Evolutionary conservation across 1,140 invertebrate species (phyloP).

Genomic region (Caenorhabditis inopinata): DNA sequence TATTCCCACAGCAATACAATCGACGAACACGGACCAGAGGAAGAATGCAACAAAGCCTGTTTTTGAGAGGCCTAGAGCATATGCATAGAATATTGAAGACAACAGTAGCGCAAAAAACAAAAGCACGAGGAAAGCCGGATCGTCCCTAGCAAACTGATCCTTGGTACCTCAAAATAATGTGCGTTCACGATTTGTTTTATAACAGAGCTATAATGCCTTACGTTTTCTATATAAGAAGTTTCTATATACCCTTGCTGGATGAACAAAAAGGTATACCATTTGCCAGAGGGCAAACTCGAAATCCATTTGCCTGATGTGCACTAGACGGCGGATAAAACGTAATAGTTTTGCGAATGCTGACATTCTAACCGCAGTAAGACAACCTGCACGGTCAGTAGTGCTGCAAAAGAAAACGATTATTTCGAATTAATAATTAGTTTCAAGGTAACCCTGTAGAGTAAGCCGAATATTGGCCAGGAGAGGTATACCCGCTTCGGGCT

Average conservation of each 20-base stretch:
- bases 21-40: conserved; percentile 87
- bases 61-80: conserved; percentile 78
- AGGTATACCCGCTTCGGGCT: conserved; percentile 55
- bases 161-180: conserved; percentile 83
- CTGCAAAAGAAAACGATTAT: too few species aligned
- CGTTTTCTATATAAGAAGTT: conserved; percentile 98
- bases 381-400: conserved; percentile 54
- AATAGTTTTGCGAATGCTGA: conserved; percentile 61
- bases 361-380: conserved; percentile 65
- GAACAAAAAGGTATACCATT: conserved; percentile 91
- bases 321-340: conserved; percentile 75
- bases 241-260: conserved; percentile 92
- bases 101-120: conserved; percentile 82
- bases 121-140: conserved; percentile 95
- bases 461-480: conserved; percentile 55
- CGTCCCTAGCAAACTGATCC: conserved; percentile 96
- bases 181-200: not conserved
- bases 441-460: conserved; percentile 50
- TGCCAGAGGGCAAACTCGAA: conserved; percentile 99
- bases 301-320: conserved; percentile 85
- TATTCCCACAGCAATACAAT: conserved; percentile 85
- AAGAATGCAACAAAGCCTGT: conserved; percentile 81
- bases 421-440: too few species aligned
- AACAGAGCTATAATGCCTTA: conserved; percentile 70
- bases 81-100: conserved; percentile 84